Percentiles rank a stretch among this genome's conserved stretches.
Evolutionary conservation across 1,140 invertebrate genomes (phyloP).

Genomic region (Drosophila grimshawi): DNA sequence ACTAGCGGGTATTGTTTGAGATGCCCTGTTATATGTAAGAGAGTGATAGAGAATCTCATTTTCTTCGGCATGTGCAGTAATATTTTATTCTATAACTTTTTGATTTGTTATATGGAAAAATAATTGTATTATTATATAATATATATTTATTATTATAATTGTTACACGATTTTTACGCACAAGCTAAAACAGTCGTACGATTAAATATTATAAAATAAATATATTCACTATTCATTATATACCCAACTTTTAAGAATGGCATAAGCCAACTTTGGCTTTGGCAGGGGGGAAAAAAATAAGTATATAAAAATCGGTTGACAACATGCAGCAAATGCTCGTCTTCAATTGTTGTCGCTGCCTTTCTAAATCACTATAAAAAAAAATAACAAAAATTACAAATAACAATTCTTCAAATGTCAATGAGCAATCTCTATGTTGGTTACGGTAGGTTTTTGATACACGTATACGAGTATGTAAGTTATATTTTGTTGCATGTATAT

Average conservation of each 20-base stretch:
- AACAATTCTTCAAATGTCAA: conserved; percentile 67
- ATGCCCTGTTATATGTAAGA: not conserved
- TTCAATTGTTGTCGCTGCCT: conserved; percentile 40
- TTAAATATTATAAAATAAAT: too few relatives aligned
- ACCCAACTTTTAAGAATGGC: too few relatives aligned
- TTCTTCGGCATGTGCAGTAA: too few relatives aligned
- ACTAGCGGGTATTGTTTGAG: not conserved
- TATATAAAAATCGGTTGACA: conserved; percentile 28
- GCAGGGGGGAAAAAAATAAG: conserved; percentile 1
- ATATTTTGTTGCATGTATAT: not conserved
- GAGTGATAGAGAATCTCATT: not conserved
- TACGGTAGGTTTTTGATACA: conserved; percentile 13
- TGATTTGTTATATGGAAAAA: too few relatives aligned
- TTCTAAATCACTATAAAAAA: conserved; percentile 45
- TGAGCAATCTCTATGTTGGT: conserved; percentile 53
- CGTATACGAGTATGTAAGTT: not conserved
- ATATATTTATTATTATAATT: too few relatives aligned
- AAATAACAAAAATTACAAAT: conserved; percentile 9
- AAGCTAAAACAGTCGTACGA: too few relatives aligned
- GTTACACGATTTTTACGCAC: too few relatives aligned
- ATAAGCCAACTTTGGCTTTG: too few relatives aligned
- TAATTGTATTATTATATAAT: too few relatives aligned
- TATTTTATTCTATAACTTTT: too few relatives aligned
- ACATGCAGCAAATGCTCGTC: conserved; percentile 37
- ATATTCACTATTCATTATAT: too few relatives aligned